phyloP scores from a whole-genome alignment of 1,140 invertebrate species.

The Mylabris phalerata region DNA sequence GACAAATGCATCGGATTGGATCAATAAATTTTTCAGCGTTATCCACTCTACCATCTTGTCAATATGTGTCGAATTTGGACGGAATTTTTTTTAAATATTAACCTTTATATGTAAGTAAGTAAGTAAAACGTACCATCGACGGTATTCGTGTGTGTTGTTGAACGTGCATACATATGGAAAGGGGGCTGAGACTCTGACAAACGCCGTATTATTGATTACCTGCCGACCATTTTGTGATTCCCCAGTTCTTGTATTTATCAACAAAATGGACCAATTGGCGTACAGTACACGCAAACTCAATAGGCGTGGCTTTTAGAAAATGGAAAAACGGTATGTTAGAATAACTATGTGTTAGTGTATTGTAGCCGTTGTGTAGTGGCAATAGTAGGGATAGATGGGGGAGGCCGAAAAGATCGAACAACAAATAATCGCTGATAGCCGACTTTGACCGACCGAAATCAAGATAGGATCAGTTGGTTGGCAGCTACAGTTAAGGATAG shows the following conservation, averaged over 20 bases:
- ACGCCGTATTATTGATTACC: constrained; percentile 36
- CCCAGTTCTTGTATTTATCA: constrained; percentile 22
- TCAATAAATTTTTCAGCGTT: too few species aligned
- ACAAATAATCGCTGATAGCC: constrained; percentile 14
- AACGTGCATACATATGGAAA: neutral
- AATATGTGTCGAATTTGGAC: too few species aligned
- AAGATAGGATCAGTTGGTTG: constrained; percentile 16
- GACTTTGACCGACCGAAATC: constrained; percentile 18
- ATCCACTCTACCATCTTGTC: too few species aligned
- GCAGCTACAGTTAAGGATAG: constrained; percentile 1
- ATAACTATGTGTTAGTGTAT: too few species aligned
- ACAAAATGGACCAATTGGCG: constrained; percentile 30
- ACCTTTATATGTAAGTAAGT: too few species aligned
- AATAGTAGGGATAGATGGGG: constrained; percentile 1
- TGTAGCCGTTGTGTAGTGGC: neutral
- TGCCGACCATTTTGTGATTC: constrained; percentile 42
- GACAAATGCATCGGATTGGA: too few species aligned
- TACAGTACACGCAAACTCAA: constrained; percentile 16
- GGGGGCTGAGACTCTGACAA: constrained; percentile 10
- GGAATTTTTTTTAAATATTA: too few species aligned
- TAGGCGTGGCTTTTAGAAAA: constrained; percentile 24
- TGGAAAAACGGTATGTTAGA: neutral
- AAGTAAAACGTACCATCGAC: too few species aligned
- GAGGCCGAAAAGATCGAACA: constrained; percentile 5
- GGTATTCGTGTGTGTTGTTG: neutral